Evolutionary conservation across 2,797 vertebrate genomes (phyloP).

Genomic region (Hemibagrus guttatus): DNA sequence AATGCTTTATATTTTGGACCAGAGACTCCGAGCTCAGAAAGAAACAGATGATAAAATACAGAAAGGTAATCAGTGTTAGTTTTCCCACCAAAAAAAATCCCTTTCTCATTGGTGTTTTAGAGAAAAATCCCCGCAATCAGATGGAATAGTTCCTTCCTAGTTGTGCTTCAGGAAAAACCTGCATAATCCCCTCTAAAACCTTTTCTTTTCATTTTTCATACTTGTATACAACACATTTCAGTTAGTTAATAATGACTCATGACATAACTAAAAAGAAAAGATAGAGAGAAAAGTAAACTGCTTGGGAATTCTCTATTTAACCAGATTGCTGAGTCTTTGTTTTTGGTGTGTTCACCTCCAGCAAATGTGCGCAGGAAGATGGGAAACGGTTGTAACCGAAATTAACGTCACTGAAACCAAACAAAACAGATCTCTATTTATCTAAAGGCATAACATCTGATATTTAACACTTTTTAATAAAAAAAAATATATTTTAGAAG

Average conservation of each 20-base stretch:
- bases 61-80: slow-evolving; percentile 78
- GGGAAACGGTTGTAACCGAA: background rate
- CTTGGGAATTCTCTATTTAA: background rate
- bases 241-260: background rate
- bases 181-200: background rate
- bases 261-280: background rate
- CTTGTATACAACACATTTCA: too few relatives aligned
- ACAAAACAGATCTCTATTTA: background rate
- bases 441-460: background rate
- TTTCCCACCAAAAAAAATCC: background rate
- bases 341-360: background rate
- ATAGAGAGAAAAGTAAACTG: background rate
- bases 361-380: background rate
- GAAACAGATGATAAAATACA: slow-evolving; percentile 84
- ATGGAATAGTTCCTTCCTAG: background rate
- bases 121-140: background rate
- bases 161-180: background rate
- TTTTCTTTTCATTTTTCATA: background rate
- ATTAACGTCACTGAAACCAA: background rate
- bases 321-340: background rate
- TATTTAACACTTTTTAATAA: background rate
- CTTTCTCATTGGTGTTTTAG: background rate
- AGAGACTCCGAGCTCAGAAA: slow-evolving; percentile 84
- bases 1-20: slow-evolving; percentile 96
- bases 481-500: background rate